Conservation (phyloP, 2,113 vertebrate genomes). For the Physeter macrocephalus region DNA sequence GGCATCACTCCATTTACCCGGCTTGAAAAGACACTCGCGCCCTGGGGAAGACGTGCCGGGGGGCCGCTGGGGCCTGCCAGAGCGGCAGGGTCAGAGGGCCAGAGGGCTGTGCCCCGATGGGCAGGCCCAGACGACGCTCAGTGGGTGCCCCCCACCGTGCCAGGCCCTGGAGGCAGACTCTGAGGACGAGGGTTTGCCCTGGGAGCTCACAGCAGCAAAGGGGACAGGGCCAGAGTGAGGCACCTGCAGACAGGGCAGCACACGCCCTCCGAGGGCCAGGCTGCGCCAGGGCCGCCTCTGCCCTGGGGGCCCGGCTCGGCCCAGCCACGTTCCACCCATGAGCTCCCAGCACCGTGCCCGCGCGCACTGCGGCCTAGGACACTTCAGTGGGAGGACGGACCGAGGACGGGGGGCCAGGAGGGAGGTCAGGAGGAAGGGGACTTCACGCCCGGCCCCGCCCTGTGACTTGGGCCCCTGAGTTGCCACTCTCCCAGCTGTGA, state of each 20-base stretch:
- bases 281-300: neutral
- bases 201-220: neutral
- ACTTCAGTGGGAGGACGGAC: neutral
- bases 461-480: neutral
- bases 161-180: neutral
- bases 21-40: neutral
- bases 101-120: rapidly evolving
- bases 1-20: neutral
- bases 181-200: neutral
- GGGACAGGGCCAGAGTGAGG: neutral
- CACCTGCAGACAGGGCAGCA: no score
- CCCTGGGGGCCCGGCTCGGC: neutral
- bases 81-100: neutral
- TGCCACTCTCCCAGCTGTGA: neutral
- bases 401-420: rapidly evolving
- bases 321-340: rapidly evolving
- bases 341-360: rapidly evolving
- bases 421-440: neutral
- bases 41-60: neutral
- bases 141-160: neutral
- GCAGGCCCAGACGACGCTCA: neutral
- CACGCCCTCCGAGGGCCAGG: neutral
- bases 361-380: rapidly evolving
- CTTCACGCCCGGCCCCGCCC: rapidly evolving
- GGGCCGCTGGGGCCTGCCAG: neutral